phyloP scores from a whole-genome alignment of 2,888 invertebrate genomes.

The Linnaemya vulpina region DNA sequence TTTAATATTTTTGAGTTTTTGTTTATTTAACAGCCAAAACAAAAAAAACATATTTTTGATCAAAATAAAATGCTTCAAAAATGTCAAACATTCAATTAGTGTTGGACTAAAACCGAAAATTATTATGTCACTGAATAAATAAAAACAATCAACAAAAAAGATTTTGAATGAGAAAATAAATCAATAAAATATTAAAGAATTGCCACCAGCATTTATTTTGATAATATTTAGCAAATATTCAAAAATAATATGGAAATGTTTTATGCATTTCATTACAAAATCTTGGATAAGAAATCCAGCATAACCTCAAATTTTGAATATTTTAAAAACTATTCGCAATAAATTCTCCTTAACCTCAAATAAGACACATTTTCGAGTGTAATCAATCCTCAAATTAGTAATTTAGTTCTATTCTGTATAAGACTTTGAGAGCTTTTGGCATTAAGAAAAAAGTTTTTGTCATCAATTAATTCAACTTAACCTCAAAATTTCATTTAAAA shows the following conservation, averaged over 20 bases:
- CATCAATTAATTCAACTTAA: too few species aligned
- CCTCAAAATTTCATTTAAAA: too few species aligned
- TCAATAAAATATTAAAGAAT: not conserved
- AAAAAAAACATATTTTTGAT: constrained; percentile 1
- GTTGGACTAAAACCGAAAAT: constrained; percentile 15
- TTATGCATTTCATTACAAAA: too few species aligned
- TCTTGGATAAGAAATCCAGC: too few species aligned
- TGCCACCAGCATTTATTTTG: not conserved
- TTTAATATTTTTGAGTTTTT: constrained; percentile 4
- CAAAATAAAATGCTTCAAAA: constrained; percentile 24
- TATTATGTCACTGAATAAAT: constrained; percentile 59
- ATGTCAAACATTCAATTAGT: constrained; percentile 11
- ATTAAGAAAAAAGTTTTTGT: too few species aligned
- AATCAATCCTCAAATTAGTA: too few species aligned
- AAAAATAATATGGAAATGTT: too few species aligned
- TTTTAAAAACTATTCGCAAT: too few species aligned
- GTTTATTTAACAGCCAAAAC: not conserved
- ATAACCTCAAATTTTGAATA: not conserved
- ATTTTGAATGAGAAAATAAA: not conserved
- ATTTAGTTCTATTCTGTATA: too few species aligned
- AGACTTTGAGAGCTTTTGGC: too few species aligned
- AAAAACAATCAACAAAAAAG: not conserved
- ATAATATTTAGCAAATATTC: not conserved
- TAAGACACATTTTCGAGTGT: too few species aligned
- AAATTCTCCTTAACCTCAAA: too few species aligned